Evolutionary conservation across 2,888 invertebrate species (phyloP).

Genomic region (Agriopis aurantiaria): DNA sequence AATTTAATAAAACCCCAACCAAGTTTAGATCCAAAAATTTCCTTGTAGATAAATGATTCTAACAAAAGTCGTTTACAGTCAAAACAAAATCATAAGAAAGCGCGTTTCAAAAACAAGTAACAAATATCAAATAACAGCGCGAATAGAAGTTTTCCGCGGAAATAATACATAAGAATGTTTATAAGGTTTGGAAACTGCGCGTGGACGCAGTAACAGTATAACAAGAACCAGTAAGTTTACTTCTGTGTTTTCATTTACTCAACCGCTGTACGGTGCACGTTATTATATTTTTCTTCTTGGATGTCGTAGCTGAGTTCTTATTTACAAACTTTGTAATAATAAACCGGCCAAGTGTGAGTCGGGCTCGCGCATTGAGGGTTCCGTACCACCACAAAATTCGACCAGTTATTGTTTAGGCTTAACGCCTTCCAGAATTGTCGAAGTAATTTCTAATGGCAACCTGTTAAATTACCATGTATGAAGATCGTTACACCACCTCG

Average conservation of each 20-base stretch:
- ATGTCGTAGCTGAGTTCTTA: neutral
- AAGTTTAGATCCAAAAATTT: slow-evolving; percentile 9
- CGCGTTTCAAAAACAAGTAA: slow-evolving; percentile 45
- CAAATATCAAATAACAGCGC: slow-evolving; percentile 47
- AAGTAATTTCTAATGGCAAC: no score
- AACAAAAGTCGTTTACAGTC: slow-evolving; percentile 34
- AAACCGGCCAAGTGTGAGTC: no score
- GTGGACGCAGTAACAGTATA: slow-evolving; percentile 49
- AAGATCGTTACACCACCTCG: no score
- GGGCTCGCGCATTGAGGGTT: no score
- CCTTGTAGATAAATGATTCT: slow-evolving; percentile 11
- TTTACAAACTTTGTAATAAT: neutral
- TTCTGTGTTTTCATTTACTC: neutral
- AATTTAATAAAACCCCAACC: neutral
- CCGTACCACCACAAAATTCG: no score
- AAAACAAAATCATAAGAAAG: slow-evolving; percentile 48
- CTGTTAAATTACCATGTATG: no score
- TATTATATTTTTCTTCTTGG: neutral
- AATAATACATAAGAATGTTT: slow-evolving; percentile 53
- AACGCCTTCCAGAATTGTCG: no score
- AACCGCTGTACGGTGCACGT: neutral
- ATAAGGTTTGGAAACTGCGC: slow-evolving; percentile 52
- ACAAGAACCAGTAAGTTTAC: slow-evolving; percentile 2
- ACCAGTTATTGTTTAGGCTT: no score
- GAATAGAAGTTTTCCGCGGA: slow-evolving; percentile 53